Percentiles rank a stretch among this genome's conserved stretches.
These are phyloP conservation scores for Campylomormyrus tamandua DNA, from an alignment of 2,113 vertebrate genomes.

Conservation along the genomic window DNA sequence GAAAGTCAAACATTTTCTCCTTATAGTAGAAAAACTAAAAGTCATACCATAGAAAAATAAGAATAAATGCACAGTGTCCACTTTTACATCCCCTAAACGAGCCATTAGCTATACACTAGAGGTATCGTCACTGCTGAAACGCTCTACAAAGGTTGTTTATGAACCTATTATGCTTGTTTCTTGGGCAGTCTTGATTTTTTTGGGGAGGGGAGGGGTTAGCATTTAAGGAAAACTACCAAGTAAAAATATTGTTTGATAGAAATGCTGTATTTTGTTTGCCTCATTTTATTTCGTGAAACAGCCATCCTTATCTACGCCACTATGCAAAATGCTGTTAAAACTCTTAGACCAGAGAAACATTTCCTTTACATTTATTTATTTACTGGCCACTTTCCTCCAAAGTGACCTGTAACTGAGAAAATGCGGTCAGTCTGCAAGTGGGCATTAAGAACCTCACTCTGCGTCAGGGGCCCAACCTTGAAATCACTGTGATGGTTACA, in stretches of 20 bases:
- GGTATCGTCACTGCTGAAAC: background rate
- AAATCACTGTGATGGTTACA: background rate
- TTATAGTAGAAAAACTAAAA: background rate
- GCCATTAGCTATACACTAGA: background rate
- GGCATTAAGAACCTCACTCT: background rate
- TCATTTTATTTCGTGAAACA: background rate
- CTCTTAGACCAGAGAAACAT: background rate
- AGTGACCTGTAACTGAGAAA: background rate
- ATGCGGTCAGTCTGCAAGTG: background rate
- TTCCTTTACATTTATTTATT: background rate
- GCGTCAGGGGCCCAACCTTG: background rate
- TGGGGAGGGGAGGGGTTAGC: background rate
- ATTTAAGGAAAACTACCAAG: background rate
- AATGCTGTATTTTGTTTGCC: background rate
- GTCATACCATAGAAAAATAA: background rate
- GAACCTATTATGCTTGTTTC: background rate
- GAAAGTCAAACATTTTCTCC: background rate
- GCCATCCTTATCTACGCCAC: background rate
- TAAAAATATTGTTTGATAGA: background rate
- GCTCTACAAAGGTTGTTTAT: background rate
- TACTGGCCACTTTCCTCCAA: background rate
- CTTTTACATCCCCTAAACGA: background rate
- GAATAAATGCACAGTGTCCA: background rate
- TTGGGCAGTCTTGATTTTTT: background rate
- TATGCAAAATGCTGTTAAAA: background rate